phyloP scores from a whole-genome alignment of 2,888 invertebrate species.

The Mactromeris polynyma region DNA sequence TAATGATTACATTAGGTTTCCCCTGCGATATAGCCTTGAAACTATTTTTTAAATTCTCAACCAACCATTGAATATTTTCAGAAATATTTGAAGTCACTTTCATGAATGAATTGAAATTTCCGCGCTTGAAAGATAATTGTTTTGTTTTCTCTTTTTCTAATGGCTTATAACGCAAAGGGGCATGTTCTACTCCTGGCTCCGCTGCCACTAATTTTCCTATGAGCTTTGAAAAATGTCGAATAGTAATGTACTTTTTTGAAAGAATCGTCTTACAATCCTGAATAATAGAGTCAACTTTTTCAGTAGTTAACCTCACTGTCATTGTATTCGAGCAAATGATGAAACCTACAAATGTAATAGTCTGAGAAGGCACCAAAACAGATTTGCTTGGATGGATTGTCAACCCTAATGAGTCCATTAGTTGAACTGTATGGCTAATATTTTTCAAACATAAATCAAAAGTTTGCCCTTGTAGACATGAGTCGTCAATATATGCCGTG shows the following conservation, averaged over 20 bases:
- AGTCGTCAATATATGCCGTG: slow-evolving; percentile 28
- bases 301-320: slow-evolving; percentile 36
- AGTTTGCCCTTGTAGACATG: slow-evolving; percentile 36
- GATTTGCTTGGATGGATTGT: slow-evolving; percentile 57
- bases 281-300: not conserved
- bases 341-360: slow-evolving; percentile 53
- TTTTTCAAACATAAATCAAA: not conserved
- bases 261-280: not conserved
- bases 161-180: slow-evolving; percentile 1
- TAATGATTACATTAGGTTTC: not conserved
- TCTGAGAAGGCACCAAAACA: slow-evolving; percentile 28
- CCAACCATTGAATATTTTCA: slow-evolving; percentile 54
- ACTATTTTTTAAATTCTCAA: not conserved
- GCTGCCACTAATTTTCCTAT: slow-evolving; percentile 57
- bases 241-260: not conserved
- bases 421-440: slow-evolving; percentile 18
- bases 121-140: slow-evolving; percentile 41
- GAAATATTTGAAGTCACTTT: not conserved
- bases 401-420: slow-evolving; percentile 47
- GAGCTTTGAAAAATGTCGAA: slow-evolving; percentile 34
- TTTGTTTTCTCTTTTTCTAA: slow-evolving; percentile 47
- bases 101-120: slow-evolving; percentile 52
- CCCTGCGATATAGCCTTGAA: not conserved
- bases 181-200: slow-evolving; percentile 52
- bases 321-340: slow-evolving; percentile 47